Evolutionary conservation across 2,113 vertebrate genomes (phyloP), one percentile per base, ranked within the genome.

Genomic region (Alethe diademata): DNA sequence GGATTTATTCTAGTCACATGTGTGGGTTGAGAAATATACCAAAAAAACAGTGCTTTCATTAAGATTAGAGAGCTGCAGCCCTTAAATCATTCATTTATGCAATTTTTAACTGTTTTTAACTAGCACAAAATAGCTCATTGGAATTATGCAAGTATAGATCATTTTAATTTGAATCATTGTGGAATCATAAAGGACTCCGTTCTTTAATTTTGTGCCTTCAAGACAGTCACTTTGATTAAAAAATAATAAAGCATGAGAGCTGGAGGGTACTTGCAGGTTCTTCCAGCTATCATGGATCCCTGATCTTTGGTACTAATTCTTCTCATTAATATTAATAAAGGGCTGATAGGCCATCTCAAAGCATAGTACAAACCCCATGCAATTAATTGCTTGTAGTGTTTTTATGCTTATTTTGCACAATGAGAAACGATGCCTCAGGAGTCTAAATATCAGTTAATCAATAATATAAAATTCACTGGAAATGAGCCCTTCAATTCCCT

Each of bases 211-310:
- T 97, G 91, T 98, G 97, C 97, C 97, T 98, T 98, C 97, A 98
- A 98, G 97, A 98, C 94, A 98, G 96, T 80, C 80, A 96, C 97
- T 98, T 98, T 98, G 98, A 98, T 98, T 98, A 98, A 98, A 98
- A 98, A 98, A 98, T 98, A 98, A 98, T 98, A 98, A 98, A 98
- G 96, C 96, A 94, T 88, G 96, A 97, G 96, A 98, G 97, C 98
- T 96, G 51, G 90, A 95, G 96, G 97, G 97, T 97, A 94, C 92
- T 97, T 90, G 62, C 96, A 98, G 97, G 97, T 98, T 98, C 97
- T 97, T 64, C 35, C 54, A 86, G 79, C 88, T 96, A 97, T 96
- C 90, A 47, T 93, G 92, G 97, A 97, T 97, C 96, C 97, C 97
- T 97, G 97, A 97, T 98, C 97, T 97, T 97, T 95, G 22, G 90